Evolutionary conservation across 2,888 invertebrate species (phyloP).

Genomic region (Itoplectis maculator): DNA sequence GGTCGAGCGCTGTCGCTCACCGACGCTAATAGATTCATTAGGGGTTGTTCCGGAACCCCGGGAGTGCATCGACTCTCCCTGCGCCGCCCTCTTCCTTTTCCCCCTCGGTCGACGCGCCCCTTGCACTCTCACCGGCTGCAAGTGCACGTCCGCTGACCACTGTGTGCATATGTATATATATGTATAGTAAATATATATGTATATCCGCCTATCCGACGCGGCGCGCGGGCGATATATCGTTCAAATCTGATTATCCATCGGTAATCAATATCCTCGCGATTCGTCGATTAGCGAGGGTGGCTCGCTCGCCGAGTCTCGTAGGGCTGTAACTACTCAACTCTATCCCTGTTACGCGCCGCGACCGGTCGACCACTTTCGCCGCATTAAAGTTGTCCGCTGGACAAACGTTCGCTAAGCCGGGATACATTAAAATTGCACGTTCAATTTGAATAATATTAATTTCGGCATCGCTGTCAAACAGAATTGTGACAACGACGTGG

Average conservation of each 20-base stretch:
- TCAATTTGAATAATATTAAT: not conserved
- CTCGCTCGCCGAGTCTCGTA: constrained; percentile 23
- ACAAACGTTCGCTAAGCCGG: constrained; percentile 22
- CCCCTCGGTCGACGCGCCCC: constrained; percentile 60
- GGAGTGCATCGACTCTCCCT: constrained; percentile 72
- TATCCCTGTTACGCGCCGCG: not conserved
- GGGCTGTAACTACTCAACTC: constrained; percentile 8
- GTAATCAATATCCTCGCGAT: constrained; percentile 80
- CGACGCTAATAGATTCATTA: constrained; percentile 81
- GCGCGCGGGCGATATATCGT: constrained; percentile 65
- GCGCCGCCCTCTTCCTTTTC: constrained; percentile 30
- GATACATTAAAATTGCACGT: constrained; percentile 3
- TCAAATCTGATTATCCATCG: constrained; percentile 80
- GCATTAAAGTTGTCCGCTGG: constrained; percentile 37
- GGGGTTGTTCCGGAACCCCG: constrained; percentile 73
- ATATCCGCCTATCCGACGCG: constrained; percentile 39
- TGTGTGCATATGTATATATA: constrained; percentile 25
- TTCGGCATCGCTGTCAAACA: not conserved
- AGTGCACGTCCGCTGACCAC: constrained; percentile 28
- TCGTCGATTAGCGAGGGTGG: constrained; percentile 72
- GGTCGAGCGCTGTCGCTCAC: constrained; percentile 72
- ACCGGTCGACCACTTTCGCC: constrained; percentile 42
- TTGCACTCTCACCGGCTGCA: constrained; percentile 54
- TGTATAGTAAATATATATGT: not conserved
- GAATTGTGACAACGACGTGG: not conserved